A percentile compares a stretch with the other conserved stretches of the same genome.
Evolutionary conservation across 2,888 invertebrate species (phyloP).

Genomic region (Eilema depressum): DNA sequence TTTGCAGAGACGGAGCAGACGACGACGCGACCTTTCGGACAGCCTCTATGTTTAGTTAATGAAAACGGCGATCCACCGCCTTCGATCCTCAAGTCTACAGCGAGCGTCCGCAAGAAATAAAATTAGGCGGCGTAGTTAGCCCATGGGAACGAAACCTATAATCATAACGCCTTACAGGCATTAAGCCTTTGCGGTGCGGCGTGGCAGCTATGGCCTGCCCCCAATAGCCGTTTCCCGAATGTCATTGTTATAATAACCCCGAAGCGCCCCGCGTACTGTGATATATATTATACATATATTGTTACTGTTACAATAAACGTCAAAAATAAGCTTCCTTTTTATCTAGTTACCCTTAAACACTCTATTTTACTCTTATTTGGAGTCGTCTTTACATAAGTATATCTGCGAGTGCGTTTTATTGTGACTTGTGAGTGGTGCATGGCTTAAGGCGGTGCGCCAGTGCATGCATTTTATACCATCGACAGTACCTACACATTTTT

Average conservation of each 20-base stretch:
- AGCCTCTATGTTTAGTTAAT: slow-evolving; percentile 91
- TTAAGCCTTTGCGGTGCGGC: slow-evolving; percentile 73
- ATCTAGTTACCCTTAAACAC: slow-evolving; percentile 72
- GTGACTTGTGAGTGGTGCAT: slow-evolving; percentile 85
- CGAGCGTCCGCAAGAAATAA: slow-evolving; percentile 85
- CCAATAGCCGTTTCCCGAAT: slow-evolving; percentile 73
- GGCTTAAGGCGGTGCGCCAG: slow-evolving; percentile 79
- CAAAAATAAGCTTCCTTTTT: slow-evolving; percentile 71
- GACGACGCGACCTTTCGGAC: slow-evolving; percentile 91
- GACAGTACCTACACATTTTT: slow-evolving; percentile 62
- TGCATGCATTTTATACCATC: slow-evolving; percentile 76
- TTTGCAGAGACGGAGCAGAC: slow-evolving; percentile 86
- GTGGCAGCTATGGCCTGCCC: slow-evolving; percentile 66
- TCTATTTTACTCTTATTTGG: slow-evolving; percentile 66
- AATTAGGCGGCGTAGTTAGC: slow-evolving; percentile 60
- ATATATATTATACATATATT: slow-evolving; percentile 77
- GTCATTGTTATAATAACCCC: slow-evolving; percentile 73
- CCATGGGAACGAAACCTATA: slow-evolving; percentile 64
- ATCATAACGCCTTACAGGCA: slow-evolving; percentile 68
- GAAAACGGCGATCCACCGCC: slow-evolving; percentile 86
- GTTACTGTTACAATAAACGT: slow-evolving; percentile 86
- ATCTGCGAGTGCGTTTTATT: slow-evolving; percentile 70
- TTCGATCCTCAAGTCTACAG: slow-evolving; percentile 83
- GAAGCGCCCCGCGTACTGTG: slow-evolving; percentile 87
- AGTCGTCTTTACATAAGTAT: slow-evolving; percentile 65